phyloP scores from a whole-genome alignment of 2,797 vertebrate genomes.

The Etheostoma perlongum region DNA sequence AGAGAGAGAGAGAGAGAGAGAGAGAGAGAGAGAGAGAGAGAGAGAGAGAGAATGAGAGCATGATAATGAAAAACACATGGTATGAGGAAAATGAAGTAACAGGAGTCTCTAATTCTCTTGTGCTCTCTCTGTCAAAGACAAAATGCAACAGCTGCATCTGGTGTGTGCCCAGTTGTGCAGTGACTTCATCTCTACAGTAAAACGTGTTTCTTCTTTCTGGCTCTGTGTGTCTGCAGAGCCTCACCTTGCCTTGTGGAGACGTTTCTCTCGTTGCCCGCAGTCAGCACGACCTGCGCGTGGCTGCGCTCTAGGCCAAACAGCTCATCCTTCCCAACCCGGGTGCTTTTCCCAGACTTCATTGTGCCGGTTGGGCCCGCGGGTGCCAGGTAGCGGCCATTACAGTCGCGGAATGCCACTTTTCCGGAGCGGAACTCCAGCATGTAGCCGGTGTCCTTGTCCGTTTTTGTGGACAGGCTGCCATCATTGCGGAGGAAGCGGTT shows the following conservation, averaged over 20 bases:
- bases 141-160: slow-evolving; percentile 49
- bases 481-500: slow-evolving; percentile 92
- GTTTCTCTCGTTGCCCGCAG: slow-evolving; percentile 93
- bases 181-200: slow-evolving; percentile 25
- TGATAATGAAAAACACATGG: slow-evolving; percentile 78
- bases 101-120: slow-evolving; percentile 30
- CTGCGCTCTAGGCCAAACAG: slow-evolving; percentile 95
- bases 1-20: not conserved
- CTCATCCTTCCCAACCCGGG: slow-evolving; percentile 93
- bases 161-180: slow-evolving; percentile 42
- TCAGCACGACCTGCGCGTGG: slow-evolving; percentile 94
- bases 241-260: slow-evolving; percentile 96
- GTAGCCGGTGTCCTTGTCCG: slow-evolving; percentile 89
- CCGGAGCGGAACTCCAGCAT: slow-evolving; percentile 94
- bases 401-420: slow-evolving; percentile 94
- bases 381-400: slow-evolving; percentile 91
- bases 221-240: slow-evolving; percentile 44
- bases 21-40: no score
- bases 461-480: slow-evolving; percentile 84
- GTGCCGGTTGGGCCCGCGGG: slow-evolving; percentile 93
- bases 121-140: not conserved
- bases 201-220: not conserved
- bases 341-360: slow-evolving; percentile 90
- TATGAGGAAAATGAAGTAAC: slow-evolving; percentile 48
- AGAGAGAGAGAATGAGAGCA: slow-evolving; percentile 24